Evolutionary conservation across 2,888 invertebrate species (phyloP), one percentile per base, ranked within the genome.

Genomic region (Cylindroiulus punctatus): DNA sequence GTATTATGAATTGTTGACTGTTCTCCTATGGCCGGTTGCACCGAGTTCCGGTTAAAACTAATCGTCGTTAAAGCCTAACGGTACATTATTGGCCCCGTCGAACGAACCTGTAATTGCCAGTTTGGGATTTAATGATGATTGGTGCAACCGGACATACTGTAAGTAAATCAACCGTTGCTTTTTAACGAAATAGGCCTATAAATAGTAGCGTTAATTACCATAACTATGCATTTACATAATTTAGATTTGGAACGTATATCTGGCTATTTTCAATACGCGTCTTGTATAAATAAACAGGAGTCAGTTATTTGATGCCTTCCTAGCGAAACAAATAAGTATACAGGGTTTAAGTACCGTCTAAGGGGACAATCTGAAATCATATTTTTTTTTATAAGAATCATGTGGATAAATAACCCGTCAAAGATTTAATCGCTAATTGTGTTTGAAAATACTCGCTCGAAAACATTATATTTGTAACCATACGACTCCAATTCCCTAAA

Each of bases 251-350:
- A 65, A 26, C 26, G 65, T 65, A 26, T 26, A 65, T 65, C 65
- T 65, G 65, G 65, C 65, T 65, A 65, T 65, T 65, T 65, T 65
- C 65, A 26, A 65, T 65, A 65, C 65, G 26, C 65, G 65, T 65
- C 65, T 65, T 65, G 65, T 65, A 65, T 65, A 65, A 65, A 65
- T 65, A 65, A 65, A 65, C 26, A 65, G 65, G 65, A 65, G 26
- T 65, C 26, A 65, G 65, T 65, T 65, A 65, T 65, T 65, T 26
- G 65, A 65, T 65, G 65, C 65, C 65, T 65, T 65, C 26, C 65
- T 65, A 65, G 65, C 65, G 65, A 65, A 65, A 65, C 65, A 65
- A 65, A 65, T 65, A 65, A 65, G 65, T 65, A 65, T 65, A 65
- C 65, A 65, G 65, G 65, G 65, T 65, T 65, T 65, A 65, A 65